Evolutionary conservation across 2,888 invertebrate genomes (phyloP), one percentile per base, ranked within the genome.

Genomic region (Drosophila borealis): DNA sequence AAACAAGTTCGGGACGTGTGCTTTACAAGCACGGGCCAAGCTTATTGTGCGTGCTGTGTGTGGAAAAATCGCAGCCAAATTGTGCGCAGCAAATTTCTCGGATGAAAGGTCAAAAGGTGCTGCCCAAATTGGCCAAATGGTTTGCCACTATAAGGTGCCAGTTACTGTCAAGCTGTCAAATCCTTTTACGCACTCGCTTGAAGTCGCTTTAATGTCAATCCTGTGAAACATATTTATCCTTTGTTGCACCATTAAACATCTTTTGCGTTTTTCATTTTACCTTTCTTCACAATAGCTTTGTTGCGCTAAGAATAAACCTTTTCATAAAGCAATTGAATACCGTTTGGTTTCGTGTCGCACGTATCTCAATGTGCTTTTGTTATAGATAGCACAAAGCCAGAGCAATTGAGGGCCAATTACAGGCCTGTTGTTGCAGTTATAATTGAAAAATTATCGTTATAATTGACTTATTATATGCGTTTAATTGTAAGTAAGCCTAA

Each of bases 101-200:
- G 19, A 17, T 14, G 14, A 54, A 78, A 74, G 79, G 66, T 67
- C 66, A 70, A 46, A 62, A 56, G 36, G 41, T 49, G 21, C 5
- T 44, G 13, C 34, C 41, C 50, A 46, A 73, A 49, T 48, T 44
- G 51, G n/a, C 21, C 19, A 44, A 67, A 60, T 55, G 78, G 61
- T 59, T 46, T 0, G 34, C 33, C 11, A 55, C 49, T 42, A 50
- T 29, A 44, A 48, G 37, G 37, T 63, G 29, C 37, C 36, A 50
- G 37, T 55, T 48, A 44, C 56, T 48, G 54, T 48, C 48, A 63
- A 66, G 59, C 66, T 70, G 57, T 70, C 66, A 60, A 66, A 70
- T 39, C 41, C 44, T 63, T 74, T 63, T 51, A 44, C 45, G 60
- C 36, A 29, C 53, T 21, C 36, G 19, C 49, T 46, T 21, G 42